Evolutionary conservation across 2,888 invertebrate species (phyloP).

Genomic region (Tetramorium bicarinatum): DNA sequence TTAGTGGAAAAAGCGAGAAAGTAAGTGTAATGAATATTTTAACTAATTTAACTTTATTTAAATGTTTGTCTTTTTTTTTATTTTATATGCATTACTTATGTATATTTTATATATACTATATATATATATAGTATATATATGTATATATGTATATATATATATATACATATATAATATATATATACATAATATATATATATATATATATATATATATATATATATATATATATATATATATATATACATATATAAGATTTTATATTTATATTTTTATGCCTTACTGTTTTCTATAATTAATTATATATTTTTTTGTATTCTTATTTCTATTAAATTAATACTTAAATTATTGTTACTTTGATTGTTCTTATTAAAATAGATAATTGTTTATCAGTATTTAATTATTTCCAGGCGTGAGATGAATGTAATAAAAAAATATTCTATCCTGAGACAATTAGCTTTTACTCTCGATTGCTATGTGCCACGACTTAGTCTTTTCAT

Average conservation of each 20-base stretch:
- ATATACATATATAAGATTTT: too few relatives aligned
- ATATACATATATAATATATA: too few relatives aligned
- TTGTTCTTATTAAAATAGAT: too few relatives aligned
- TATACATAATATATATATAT: too few relatives aligned
- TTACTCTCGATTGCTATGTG: constrained; percentile 90
- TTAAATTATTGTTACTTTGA: neutral
- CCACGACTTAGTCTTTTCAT: constrained; percentile 91
- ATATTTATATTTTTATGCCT: neutral
- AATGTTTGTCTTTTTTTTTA: neutral
- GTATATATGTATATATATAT: too few relatives aligned
- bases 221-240: too few relatives aligned
- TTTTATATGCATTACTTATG: neutral
- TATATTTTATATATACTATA: too few relatives aligned
- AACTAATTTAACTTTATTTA: neutral
- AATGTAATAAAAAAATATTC: constrained; percentile 85
- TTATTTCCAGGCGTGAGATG: constrained; percentile 86
- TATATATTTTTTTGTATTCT: neutral
- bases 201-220: too few relatives aligned
- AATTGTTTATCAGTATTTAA: too few relatives aligned
- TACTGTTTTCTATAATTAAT: neutral
- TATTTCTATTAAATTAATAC: neutral
- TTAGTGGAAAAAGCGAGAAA: constrained; percentile 87
- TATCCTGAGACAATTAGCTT: constrained; percentile 88
- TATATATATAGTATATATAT: too few relatives aligned
- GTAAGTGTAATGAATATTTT: constrained; percentile 79